phyloP scores from a whole-genome alignment of 2,797 vertebrate genomes.

The Gambelia wislizenii region DNA sequence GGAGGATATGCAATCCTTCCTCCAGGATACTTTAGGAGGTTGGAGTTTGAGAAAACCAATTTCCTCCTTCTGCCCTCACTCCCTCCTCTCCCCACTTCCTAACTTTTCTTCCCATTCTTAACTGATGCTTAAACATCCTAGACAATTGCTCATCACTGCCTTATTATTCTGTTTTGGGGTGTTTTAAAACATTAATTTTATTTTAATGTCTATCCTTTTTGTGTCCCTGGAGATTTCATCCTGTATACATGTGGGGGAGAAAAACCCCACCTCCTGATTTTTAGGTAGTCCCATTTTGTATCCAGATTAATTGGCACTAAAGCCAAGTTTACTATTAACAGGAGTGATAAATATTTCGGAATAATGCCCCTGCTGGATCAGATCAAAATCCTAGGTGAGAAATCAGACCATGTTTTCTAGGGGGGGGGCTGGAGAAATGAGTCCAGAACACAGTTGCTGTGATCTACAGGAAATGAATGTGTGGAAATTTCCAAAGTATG shows the following conservation, averaged over 20 bases:
- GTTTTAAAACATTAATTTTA: neutral
- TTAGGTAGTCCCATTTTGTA: neutral
- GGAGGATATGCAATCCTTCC: neutral
- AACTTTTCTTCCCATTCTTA: too few relatives aligned
- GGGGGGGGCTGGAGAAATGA: neutral
- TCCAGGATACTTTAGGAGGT: neutral
- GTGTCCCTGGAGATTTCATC: neutral
- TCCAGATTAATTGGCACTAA: neutral
- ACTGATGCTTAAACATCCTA: neutral
- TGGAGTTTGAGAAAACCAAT: neutral
- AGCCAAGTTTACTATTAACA: neutral
- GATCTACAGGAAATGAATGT: neutral
- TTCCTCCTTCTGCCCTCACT: fast-evolving
- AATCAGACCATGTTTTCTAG: neutral
- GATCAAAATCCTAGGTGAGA: neutral
- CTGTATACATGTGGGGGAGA: neutral
- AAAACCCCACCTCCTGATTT: neutral
- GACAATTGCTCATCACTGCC: too few relatives aligned
- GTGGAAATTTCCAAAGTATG: slow-evolving; percentile 1
- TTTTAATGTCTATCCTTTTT: neutral
- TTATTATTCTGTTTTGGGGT: neutral
- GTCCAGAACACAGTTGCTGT: neutral
- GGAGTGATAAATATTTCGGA: neutral
- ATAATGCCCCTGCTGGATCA: too few relatives aligned
- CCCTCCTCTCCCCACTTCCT: fast-evolving